A percentile compares a stretch with the other conserved stretches of the same genome.
Conservation (phyloP, 2,113 vertebrate species). For the Callopanchax toddi region DNA sequence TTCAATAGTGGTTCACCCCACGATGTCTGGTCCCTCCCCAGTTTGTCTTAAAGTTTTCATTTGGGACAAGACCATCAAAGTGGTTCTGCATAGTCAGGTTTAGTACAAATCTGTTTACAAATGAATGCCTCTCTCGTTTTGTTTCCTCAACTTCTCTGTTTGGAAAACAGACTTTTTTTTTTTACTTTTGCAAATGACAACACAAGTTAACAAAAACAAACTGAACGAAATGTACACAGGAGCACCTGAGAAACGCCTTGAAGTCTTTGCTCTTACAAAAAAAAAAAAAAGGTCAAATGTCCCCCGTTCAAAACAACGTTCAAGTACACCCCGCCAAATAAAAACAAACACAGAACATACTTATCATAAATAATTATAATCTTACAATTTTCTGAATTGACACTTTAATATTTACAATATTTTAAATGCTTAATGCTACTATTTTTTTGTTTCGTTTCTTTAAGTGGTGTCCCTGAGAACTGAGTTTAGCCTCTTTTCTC, state of each 20-base stretch:
- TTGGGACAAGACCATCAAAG: conserved; percentile 58
- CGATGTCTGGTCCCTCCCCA: conserved; percentile 14
- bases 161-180: conserved; percentile 63
- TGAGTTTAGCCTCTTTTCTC: conserved; percentile 81
- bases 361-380: conserved; percentile 99
- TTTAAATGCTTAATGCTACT: conserved; percentile 95
- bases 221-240: conserved; percentile 80
- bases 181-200: conserved; percentile 46
- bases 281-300: conserved; percentile 72
- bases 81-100: conserved; percentile 86
- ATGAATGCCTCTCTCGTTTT: conserved; percentile 66
- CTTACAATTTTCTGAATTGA: conserved; percentile 99
- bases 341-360: conserved; percentile 84
- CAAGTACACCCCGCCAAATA: conserved; percentile 85
- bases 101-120: conserved; percentile 65
- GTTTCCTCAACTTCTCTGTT: conserved; percentile 60
- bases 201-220: conserved; percentile 41
- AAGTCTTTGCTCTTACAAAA: conserved; percentile 79
- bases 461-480: conserved; percentile 99
- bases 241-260: conserved; percentile 95
- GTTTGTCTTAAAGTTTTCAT: conserved; percentile 11
- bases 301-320: conserved; percentile 86
- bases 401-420: conserved; percentile 99
- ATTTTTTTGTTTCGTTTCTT: conserved; percentile 90
- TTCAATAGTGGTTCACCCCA: conserved; percentile 53